Conservation (phyloP, 2,888 invertebrate genomes). For the Cantharis flavilabris region DNA sequence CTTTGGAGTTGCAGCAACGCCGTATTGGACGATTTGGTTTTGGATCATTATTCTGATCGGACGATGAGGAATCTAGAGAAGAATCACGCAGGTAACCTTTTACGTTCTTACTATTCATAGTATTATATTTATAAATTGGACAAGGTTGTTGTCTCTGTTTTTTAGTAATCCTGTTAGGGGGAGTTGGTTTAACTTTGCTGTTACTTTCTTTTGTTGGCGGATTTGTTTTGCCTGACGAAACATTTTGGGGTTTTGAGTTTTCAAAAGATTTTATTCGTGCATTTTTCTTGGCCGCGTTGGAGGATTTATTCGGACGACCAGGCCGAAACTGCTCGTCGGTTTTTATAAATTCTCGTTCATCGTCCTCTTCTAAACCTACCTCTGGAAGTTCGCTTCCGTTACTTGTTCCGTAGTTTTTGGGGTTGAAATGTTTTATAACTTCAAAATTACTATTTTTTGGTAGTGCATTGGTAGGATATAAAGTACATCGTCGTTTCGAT, state of each 20-base stretch:
- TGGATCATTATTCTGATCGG: not conserved
- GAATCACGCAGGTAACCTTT: too few relatives aligned
- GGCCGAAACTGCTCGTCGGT: not conserved
- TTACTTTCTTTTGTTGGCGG: not conserved
- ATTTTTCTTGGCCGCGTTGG: not conserved
- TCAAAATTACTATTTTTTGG: not conserved
- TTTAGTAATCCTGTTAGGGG: not conserved
- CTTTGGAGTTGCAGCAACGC: not conserved
- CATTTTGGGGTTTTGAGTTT: not conserved
- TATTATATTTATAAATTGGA: not conserved
- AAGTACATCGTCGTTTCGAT: not conserved
- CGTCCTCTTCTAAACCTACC: not conserved
- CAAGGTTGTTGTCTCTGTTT: not conserved
- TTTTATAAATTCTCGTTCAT: not conserved
- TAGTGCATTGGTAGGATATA: not conserved
- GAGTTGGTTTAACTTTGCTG: not conserved
- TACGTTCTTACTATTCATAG: too few relatives aligned
- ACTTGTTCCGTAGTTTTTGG: not conserved
- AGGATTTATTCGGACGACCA: not conserved
- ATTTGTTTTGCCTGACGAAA: not conserved
- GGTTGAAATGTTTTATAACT: slow-evolving; percentile 7
- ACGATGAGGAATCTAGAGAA: not conserved
- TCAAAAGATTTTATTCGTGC: not conserved
- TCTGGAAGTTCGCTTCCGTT: slow-evolving; percentile 1
- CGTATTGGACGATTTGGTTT: not conserved